Base-by-base conservation (phyloP, 2,797 vertebrate genomes). In the Helarctos malayanus region DNA sequence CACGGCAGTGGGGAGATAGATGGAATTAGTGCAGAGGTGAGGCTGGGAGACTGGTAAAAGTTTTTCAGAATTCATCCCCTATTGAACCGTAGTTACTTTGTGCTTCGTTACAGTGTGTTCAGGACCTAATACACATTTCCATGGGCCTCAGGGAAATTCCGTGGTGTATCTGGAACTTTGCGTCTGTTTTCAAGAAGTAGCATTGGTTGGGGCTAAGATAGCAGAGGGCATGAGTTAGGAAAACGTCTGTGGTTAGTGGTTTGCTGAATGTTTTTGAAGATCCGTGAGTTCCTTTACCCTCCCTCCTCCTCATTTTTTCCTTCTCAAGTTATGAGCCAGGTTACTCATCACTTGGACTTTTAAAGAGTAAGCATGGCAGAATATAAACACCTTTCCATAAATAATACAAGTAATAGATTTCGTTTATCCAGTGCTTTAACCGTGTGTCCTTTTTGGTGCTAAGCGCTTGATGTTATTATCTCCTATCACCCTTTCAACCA, bases 221-320 rank as follows among this genome's bases (percentile, higher is more conserved):
- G 7, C 16, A 65, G 45, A 38, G 21, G 16, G 1, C 3, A 18
- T 76, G 35, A 59, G 5, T 80, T 94, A 75, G 19, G 25, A 63
- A 86, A 69, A 41, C 12, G 15, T 79, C 11, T 78, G 73, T 45
- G 3, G 35, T 41, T 13, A n/a, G 63, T 52, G 61, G 25, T 80
- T 87, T 84, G 32, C 38, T 92, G 73, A 76, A 25, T 93, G 29
- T 71, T 89, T 84, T 71, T 84, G 61, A 96, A 94, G 80, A 79
- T 27, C 52, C 16, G 15, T 41, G 16, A 78, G 61, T 63, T 85
- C 19, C 23, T 71, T 81, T 73, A 7, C 1, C 79, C 14, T 91
- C 16, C 65, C 25, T 83, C 21, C 38, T 59, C 32, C 81, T 32
- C 18, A 41, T 73, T 84, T 85, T n/a, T 94, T 32, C 19, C 41